Evolutionary conservation across 2,888 invertebrate species (phyloP).

Genomic region (Cremastinae sp.): DNA sequence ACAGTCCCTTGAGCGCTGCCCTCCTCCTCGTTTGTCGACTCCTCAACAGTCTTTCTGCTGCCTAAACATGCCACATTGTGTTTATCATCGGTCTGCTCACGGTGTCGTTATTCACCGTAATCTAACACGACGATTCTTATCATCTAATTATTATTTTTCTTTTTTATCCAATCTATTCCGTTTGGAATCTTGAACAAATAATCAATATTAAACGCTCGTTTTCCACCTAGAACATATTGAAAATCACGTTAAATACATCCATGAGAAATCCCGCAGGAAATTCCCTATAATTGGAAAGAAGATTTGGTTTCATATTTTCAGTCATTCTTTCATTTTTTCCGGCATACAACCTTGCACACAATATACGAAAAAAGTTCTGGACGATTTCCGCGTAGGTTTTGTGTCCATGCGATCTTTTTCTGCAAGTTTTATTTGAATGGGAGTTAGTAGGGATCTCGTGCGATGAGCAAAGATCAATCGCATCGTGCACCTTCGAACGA

Average conservation of each 20-base stretch:
- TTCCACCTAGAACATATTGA: conserved; percentile 69
- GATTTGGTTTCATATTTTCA: conserved; percentile 1
- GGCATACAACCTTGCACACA: background rate
- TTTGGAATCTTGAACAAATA: conserved; percentile 38
- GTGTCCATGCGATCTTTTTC: background rate
- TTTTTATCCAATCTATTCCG: conserved; percentile 36
- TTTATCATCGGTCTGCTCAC: conserved; percentile 63
- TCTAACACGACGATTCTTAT: conserved; percentile 41
- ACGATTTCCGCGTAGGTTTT: background rate
- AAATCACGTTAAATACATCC: conserved; percentile 64
- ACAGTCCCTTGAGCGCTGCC: conserved; percentile 66
- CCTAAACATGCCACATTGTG: conserved; percentile 74
- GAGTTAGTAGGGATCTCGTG: conserved; percentile 8
- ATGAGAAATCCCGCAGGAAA: conserved; percentile 29
- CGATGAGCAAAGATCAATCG: conserved; percentile 47
- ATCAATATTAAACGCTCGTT: conserved; percentile 52
- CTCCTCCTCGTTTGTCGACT: conserved; percentile 69
- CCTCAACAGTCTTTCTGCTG: conserved; percentile 73
- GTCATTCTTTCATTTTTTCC: background rate
- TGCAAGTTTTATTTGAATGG: conserved; percentile 16
- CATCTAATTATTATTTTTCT: conserved; percentile 25
- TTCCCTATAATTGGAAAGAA: conserved; percentile 26
- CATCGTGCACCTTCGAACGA: conserved; percentile 45
- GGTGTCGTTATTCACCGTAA: conserved; percentile 49
- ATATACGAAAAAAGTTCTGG: background rate